A percentile compares a stretch with the other conserved stretches of the same genome.
These are phyloP conservation scores for Agrilus biguttatus DNA, from an alignment of 2,888 invertebrate genomes.

Conservation along the genomic window DNA sequence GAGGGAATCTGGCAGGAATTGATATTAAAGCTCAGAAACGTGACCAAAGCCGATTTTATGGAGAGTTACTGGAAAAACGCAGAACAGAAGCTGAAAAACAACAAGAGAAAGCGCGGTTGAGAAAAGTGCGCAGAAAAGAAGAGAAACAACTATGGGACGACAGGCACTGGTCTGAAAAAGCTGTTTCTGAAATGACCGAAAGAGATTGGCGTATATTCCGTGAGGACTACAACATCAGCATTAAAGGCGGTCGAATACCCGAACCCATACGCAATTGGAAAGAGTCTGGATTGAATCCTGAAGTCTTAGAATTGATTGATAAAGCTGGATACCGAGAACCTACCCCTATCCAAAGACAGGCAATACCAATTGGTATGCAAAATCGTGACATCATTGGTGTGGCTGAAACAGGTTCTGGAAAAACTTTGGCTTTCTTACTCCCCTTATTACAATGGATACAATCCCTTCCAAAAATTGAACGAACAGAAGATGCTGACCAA, in stretches of 20 bases:
- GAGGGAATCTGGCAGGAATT: conserved; percentile 95
- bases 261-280: conserved; percentile 93
- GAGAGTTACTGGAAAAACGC: conserved; percentile 84
- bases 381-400: conserved; percentile 97
- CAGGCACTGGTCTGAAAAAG: conserved; percentile 97
- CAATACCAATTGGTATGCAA: conserved; percentile 94
- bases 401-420: conserved; percentile 83
- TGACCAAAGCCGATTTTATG: conserved; percentile 95
- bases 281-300: conserved; percentile 79
- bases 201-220: conserved; percentile 99
- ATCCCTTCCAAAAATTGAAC: conserved; percentile 88
- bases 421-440: conserved; percentile 95
- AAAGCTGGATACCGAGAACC: conserved; percentile 95
- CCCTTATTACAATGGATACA: conserved; percentile 97
- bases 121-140: conserved; percentile 87
- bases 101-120: conserved; percentile 84
- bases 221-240: conserved; percentile 97
- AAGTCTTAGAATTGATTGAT: conserved; percentile 86
- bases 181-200: conserved; percentile 90
- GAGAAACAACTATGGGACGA: conserved; percentile 99
- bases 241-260: conserved; percentile 94
- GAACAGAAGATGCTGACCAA: conserved; percentile 79
- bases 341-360: conserved; percentile 97
- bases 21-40: conserved; percentile 93
- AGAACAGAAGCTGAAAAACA: conserved; percentile 94